phyloP scores from a whole-genome alignment of 2,888 invertebrate species.

The Orthosia gracilis region DNA sequence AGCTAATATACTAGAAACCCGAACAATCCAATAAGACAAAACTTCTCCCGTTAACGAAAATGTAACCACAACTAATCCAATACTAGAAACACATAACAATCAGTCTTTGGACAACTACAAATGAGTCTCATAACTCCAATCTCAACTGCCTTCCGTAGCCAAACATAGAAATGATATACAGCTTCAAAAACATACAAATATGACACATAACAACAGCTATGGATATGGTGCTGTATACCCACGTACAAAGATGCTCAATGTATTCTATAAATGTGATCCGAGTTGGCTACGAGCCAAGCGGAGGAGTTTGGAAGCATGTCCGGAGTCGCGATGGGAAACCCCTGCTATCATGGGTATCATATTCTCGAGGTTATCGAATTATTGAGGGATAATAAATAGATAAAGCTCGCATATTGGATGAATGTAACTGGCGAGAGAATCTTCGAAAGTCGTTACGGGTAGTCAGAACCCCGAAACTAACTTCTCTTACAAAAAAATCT shows the following conservation, averaged over 20 bases:
- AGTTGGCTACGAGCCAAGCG: constrained; percentile 72
- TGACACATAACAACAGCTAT: constrained; percentile 45
- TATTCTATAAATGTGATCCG: constrained; percentile 64
- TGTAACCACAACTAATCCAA: neutral
- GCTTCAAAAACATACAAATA: constrained; percentile 30
- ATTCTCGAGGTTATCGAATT: constrained; percentile 24
- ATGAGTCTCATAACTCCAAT: constrained; percentile 14
- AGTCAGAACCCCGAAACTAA: too few relatives aligned
- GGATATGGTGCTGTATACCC: constrained; percentile 48
- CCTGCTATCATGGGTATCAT: constrained; percentile 54
- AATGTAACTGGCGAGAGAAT: neutral
- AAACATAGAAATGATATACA: constrained; percentile 42
- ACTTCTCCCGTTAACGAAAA: neutral
- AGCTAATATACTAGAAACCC: neutral
- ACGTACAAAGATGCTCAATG: constrained; percentile 52
- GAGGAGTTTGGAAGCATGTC: constrained; percentile 58
- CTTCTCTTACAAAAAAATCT: too few relatives aligned
- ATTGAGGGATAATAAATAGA: neutral
- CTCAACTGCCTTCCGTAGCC: constrained; percentile 11
- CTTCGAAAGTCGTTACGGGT: neutral
- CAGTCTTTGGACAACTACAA: constrained; percentile 17
- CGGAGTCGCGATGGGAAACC: constrained; percentile 71
- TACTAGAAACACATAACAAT: constrained; percentile 16
- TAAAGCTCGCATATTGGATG: neutral
- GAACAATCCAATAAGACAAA: neutral